Percentiles rank a stretch among this genome's conserved stretches.
Evolutionary conservation across 2,888 invertebrate species (phyloP).

Genomic region (Drosophila emarginata): DNA sequence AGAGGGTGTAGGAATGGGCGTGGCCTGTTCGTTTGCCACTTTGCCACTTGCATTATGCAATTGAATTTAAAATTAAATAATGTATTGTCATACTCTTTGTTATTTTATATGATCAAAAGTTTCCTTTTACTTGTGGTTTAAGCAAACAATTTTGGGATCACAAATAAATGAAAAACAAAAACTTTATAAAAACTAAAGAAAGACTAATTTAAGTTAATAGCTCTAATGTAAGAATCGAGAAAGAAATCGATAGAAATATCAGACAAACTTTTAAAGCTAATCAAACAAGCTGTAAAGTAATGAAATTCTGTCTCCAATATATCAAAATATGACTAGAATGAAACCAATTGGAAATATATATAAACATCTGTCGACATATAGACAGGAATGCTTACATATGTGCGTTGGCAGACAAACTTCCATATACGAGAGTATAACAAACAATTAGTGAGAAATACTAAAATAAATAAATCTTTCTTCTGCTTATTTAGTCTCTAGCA

Average conservation of each 20-base stretch:
- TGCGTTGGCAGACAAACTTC: too few relatives aligned
- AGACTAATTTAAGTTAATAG: too few relatives aligned
- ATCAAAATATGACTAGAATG: neutral
- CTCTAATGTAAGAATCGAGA: too few relatives aligned
- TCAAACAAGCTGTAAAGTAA: too few relatives aligned
- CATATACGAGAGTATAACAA: too few relatives aligned
- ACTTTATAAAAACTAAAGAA: too few relatives aligned
- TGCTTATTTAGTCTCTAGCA: neutral
- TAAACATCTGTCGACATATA: too few relatives aligned
- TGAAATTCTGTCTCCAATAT: neutral
- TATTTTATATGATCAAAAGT: neutral
- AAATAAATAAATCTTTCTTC: neutral
- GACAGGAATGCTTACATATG: too few relatives aligned
- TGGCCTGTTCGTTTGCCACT: constrained; percentile 36
- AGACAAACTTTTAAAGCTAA: neutral
- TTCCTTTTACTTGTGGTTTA: neutral
- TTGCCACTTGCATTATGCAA: constrained; percentile 61
- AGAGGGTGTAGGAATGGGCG: constrained; percentile 7
- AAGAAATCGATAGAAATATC: neutral
- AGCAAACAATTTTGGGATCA: too few relatives aligned
- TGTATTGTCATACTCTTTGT: constrained; percentile 15
- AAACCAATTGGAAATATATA: neutral
- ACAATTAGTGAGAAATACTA: too few relatives aligned
- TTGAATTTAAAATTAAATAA: constrained; percentile 66
- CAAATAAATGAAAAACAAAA: too few relatives aligned